Evolutionary conservation across 2,888 invertebrate species (phyloP).

Genomic region (Rhagium mordax): DNA sequence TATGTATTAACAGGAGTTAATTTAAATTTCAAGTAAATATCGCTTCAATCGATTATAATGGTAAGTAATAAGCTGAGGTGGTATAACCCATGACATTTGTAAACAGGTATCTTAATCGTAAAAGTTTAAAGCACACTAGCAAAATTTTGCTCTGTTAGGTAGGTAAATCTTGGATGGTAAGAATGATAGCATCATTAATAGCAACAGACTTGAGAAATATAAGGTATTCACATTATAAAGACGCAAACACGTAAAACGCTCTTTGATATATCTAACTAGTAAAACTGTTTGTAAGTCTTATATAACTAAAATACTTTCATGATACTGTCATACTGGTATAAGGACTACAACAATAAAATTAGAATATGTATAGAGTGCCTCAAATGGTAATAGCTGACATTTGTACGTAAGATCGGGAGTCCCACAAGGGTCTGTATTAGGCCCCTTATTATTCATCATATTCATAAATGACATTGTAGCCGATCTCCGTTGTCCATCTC

Average conservation of each 20-base stretch:
- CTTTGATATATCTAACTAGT: neutral
- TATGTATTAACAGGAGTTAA: neutral
- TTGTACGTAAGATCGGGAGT: too few species aligned
- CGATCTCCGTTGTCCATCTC: too few species aligned
- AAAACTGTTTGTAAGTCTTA: neutral
- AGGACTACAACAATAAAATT: neutral
- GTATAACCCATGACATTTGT: conserved; percentile 25
- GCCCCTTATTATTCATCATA: too few species aligned
- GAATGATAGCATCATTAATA: conserved; percentile 2
- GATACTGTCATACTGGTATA: neutral
- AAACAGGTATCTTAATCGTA: conserved; percentile 28
- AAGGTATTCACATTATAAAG: neutral
- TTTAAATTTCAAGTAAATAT: neutral
- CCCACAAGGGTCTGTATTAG: too few species aligned
- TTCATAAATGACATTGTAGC: too few species aligned
- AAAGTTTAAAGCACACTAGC: conserved; percentile 10
- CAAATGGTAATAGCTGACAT: too few species aligned
- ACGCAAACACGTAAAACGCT: neutral
- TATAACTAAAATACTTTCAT: neutral
- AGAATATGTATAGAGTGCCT: too few species aligned
- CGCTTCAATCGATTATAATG: neutral
- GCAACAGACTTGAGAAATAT: neutral
- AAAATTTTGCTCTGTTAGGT: neutral
- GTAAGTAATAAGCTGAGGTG: neutral
- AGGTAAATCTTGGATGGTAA: conserved; percentile 2